phyloP scores from a whole-genome alignment of 2,888 invertebrate species.

The Sylvicola cinctus region DNA sequence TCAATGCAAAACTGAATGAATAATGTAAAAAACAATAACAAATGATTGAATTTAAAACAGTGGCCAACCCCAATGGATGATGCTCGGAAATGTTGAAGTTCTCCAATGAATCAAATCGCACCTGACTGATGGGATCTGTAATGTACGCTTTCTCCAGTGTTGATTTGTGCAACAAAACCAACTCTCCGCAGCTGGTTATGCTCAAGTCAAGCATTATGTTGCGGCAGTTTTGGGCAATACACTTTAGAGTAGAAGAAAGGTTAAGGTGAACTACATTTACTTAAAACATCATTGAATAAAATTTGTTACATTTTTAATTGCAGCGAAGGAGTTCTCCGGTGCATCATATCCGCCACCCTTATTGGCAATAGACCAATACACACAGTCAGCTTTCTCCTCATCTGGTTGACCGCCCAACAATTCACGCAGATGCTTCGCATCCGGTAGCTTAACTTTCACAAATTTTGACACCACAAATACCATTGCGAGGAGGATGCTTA shows the following conservation, averaged over 20 bases:
- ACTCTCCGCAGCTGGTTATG: slow-evolving; percentile 21
- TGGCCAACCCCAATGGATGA: slow-evolving; percentile 21
- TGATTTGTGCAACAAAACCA: slow-evolving; percentile 18
- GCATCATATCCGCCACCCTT: slow-evolving; percentile 24
- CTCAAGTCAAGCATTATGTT: slow-evolving; percentile 22
- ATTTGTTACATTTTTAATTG: slow-evolving; percentile 23
- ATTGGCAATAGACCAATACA: slow-evolving; percentile 25
- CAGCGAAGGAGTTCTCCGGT: slow-evolving; percentile 23
- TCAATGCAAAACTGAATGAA: not conserved
- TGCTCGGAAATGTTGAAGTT: slow-evolving; percentile 22
- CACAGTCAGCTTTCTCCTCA: no score
- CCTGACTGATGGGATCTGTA: slow-evolving; percentile 13
- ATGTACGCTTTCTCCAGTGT: slow-evolving; percentile 20
- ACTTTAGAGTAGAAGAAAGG: slow-evolving; percentile 12
- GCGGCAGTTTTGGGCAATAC: slow-evolving; percentile 19
- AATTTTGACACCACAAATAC: no score
- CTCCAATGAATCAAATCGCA: slow-evolving; percentile 17
- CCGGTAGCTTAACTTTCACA: no score
- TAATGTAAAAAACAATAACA: not conserved
- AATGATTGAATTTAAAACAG: not conserved
- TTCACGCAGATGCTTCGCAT: no score
- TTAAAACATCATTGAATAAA: no score
- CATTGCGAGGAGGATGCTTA: no score
- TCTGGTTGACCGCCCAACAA: no score
- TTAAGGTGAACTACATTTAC: no score